Conservation (phyloP, 2,113 vertebrate species). For the Alces alces region DNA sequence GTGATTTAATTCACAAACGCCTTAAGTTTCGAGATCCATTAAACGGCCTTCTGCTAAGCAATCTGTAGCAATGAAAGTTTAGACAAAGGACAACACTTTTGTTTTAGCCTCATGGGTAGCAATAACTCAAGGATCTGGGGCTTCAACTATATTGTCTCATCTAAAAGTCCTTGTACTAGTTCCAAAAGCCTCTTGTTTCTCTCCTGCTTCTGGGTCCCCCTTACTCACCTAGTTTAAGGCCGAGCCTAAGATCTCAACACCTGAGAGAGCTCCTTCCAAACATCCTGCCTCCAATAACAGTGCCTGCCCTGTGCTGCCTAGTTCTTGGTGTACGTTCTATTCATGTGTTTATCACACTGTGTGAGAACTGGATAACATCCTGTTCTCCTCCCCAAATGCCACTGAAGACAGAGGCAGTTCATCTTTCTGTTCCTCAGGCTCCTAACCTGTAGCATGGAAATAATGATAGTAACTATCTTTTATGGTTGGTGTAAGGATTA, state of each 20-base stretch:
- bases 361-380: neutral
- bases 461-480: neutral
- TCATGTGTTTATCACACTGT: neutral
- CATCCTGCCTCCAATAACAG: neutral
- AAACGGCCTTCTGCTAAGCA: slow-evolving; percentile 6
- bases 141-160: neutral
- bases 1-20: neutral
- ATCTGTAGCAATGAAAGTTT: neutral
- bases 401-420: neutral
- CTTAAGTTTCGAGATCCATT: neutral
- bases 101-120: neutral
- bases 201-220: neutral
- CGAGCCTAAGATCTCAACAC: neutral
- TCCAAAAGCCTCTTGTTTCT: neutral
- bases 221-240: neutral
- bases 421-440: neutral
- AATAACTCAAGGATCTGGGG: neutral
- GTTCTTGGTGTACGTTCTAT: neutral
- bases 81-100: neutral
- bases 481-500: neutral
- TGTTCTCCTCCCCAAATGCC: neutral
- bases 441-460: neutral
- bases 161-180: neutral
- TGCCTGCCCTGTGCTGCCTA: neutral
- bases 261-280: neutral